Percentiles rank a stretch among this genome's conserved stretches.
Evolutionary conservation across 2,888 invertebrate genomes (phyloP).

Genomic region (Aelia acuminata): DNA sequence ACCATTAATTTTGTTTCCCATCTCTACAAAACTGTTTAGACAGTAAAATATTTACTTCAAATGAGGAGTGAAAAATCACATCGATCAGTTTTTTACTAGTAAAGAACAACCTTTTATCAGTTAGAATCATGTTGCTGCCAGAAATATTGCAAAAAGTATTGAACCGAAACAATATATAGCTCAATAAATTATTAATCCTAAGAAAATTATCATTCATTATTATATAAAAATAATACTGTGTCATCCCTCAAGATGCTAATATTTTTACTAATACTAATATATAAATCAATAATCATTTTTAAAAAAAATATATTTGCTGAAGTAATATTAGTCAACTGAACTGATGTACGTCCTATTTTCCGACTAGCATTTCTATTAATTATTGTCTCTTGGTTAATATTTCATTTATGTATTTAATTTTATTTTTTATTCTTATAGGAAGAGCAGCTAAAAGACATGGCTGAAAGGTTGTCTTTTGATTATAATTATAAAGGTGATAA

Average conservation of each 20-base stretch:
- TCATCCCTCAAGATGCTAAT: background rate
- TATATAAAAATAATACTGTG: background rate
- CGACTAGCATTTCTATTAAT: background rate
- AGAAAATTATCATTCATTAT: no score
- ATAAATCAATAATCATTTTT: no score
- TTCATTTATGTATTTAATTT: background rate
- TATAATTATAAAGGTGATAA: slow-evolving; percentile 82
- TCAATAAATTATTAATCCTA: no score
- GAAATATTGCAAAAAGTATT: no score
- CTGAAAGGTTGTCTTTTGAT: slow-evolving; percentile 78
- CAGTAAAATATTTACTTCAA: no score
- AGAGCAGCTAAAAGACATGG: slow-evolving; percentile 73
- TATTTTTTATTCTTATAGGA: slow-evolving; percentile 65
- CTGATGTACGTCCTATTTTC: background rate
- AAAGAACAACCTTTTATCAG: no score
- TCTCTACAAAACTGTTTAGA: no score
- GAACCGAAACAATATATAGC: no score
- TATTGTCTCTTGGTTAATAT: background rate
- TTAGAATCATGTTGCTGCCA: no score
- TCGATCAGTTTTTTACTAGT: no score
- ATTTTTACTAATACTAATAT: background rate
- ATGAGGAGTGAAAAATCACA: no score
- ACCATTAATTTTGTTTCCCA: no score
- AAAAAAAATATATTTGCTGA: background rate
- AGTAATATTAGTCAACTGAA: background rate